These are phyloP conservation scores for Lycodopsis pacificus DNA, from an alignment of 2,797 vertebrate species.

Conservation along the genomic window DNA sequence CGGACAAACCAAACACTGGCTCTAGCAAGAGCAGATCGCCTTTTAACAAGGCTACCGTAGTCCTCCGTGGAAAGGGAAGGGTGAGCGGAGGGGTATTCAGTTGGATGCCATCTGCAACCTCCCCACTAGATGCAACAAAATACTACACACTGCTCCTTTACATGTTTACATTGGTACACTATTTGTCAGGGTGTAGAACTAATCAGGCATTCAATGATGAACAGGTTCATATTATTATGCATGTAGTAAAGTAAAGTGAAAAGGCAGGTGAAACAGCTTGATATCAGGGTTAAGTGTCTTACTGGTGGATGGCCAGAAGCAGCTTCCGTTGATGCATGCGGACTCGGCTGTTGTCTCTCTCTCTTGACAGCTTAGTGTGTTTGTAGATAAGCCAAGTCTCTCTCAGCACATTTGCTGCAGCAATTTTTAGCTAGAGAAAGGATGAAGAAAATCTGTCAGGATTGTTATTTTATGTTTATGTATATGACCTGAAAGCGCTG, in stretches of 20 bases:
- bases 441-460: conserved; percentile 46
- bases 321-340: conserved; percentile 96
- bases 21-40: too few species aligned
- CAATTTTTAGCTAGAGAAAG: conserved; percentile 91
- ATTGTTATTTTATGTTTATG: conserved; percentile 46
- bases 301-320: conserved; percentile 97
- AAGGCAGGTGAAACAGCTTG: not conserved
- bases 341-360: conserved; percentile 91
- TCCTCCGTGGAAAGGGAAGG: too few species aligned
- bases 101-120: not conserved
- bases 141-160: not conserved
- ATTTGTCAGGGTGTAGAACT: conserved; percentile 5
- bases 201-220: not conserved
- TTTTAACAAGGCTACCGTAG: too few species aligned
- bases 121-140: not conserved
- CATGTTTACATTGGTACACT: not conserved
- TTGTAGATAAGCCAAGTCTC: conserved; percentile 99
- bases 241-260: not conserved
- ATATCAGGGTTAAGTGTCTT: conserved; percentile 70
- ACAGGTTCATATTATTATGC: not conserved
- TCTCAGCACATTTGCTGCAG: conserved; percentile 97
- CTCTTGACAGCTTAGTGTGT: conserved; percentile 93
- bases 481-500: conserved; percentile 13
- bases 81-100: not conserved
- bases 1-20: too few species aligned